A percentile compares a stretch with the other conserved stretches of the same genome.
Conservation (phyloP, 2,113 vertebrate species). For the Trichechus manatus region DNA sequence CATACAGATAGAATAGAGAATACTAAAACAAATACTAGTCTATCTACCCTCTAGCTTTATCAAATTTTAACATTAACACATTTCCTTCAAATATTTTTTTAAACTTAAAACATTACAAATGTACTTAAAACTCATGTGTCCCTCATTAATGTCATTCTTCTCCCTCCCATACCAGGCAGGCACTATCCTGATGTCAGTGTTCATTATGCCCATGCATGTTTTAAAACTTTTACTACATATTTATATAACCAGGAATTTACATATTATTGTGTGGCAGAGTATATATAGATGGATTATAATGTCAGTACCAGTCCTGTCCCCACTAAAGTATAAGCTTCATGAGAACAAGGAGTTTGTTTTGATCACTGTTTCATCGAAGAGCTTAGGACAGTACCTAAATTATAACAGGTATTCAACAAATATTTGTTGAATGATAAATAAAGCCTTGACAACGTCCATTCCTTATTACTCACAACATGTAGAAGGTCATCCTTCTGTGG, state of each 20-base stretch:
- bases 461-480: neutral
- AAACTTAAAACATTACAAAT: neutral
- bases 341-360: slow-evolving; percentile 15
- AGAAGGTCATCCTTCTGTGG: neutral
- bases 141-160: neutral
- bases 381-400: neutral
- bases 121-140: neutral
- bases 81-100: slow-evolving; percentile 11
- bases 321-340: slow-evolving; percentile 17
- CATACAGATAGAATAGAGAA: neutral
- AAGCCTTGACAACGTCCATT: neutral
- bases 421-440: neutral
- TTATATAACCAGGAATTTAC: neutral
- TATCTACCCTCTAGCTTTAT: neutral
- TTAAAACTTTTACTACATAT: neutral
- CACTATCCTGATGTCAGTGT: neutral
- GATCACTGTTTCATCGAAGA: neutral
- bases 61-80: slow-evolving; percentile 39
- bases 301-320: neutral
- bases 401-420: neutral
- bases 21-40: neutral
- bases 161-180: neutral
- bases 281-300: slow-evolving; percentile 11
- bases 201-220: neutral
- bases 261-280: neutral